Evolutionary conservation across 2,797 vertebrate species (phyloP).

Genomic region (Darevskia mixta): DNA sequence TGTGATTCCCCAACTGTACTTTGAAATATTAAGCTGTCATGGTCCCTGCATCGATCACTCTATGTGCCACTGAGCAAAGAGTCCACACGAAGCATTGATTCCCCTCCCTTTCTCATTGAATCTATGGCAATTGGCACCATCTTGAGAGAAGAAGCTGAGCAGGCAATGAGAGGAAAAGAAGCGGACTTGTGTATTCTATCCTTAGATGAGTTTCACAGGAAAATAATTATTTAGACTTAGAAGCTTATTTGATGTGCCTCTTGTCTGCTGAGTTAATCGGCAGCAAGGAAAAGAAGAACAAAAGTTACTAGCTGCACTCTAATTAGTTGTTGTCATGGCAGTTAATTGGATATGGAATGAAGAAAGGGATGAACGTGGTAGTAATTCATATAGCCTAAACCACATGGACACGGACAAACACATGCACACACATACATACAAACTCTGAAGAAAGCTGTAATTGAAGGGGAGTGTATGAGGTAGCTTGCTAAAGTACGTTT

Average conservation of each 20-base stretch:
- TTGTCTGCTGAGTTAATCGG: slow-evolving; percentile 9
- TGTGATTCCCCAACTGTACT: no score
- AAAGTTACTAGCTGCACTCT: slow-evolving; percentile 2
- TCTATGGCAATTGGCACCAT: neutral
- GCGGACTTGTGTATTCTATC: neutral
- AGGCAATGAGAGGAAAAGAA: neutral
- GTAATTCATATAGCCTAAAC: slow-evolving; percentile 81
- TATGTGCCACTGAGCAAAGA: neutral
- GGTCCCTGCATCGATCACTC: no score
- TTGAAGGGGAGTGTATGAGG: neutral
- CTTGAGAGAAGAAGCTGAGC: neutral
- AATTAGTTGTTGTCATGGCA: slow-evolving; percentile 25
- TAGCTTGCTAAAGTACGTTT: neutral
- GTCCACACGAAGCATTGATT: neutral
- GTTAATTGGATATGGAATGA: slow-evolving; percentile 13
- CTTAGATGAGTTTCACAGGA: neutral
- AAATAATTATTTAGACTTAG: neutral
- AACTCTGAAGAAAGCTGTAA: no score
- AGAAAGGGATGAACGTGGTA: slow-evolving; percentile 77
- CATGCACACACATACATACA: neutral
- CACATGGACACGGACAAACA: neutral
- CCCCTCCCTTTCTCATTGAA: neutral
- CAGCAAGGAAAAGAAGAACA: slow-evolving; percentile 1
- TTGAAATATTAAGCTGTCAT: no score
- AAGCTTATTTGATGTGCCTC: slow-evolving; percentile 5